phyloP scores from a whole-genome alignment of 1,140 invertebrate species.

The Cyphomyrmex costatus region DNA sequence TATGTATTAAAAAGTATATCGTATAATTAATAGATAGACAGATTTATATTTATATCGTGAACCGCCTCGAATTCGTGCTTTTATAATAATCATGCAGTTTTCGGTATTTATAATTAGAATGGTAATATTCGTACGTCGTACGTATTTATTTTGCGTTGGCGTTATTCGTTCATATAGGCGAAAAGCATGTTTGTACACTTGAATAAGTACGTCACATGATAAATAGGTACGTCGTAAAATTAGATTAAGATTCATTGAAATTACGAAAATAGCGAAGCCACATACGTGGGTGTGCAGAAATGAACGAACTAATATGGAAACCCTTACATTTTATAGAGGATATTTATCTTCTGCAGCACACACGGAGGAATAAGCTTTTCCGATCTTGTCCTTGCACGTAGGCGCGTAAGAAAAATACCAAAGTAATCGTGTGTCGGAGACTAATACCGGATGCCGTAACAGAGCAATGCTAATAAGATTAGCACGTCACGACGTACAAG shows the following conservation, averaged over 20 bases:
- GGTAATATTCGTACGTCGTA: not conserved
- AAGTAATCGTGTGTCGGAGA: not conserved
- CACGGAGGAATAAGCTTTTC: not conserved
- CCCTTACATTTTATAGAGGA: not conserved
- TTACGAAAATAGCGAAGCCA: not conserved
- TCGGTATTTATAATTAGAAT: slow-evolving; percentile 6
- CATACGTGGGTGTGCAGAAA: not conserved
- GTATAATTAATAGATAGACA: not conserved
- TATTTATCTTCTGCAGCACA: not conserved
- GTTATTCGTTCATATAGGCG: slow-evolving; percentile 1
- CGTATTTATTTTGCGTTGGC: not conserved
- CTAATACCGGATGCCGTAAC: slow-evolving; percentile 25
- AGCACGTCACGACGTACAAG: slow-evolving; percentile 29
- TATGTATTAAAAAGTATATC: not conserved
- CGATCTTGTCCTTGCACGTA: not conserved
- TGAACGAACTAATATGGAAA: not conserved
- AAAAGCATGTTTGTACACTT: slow-evolving; percentile 4
- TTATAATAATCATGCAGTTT: not conserved
- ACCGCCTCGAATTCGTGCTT: not conserved
- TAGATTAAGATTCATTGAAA: slow-evolving; percentile 1
- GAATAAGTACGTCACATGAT: too few species aligned
- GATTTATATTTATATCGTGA: not conserved
- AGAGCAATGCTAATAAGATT: slow-evolving; percentile 68
- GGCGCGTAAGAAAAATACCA: slow-evolving; percentile 21
- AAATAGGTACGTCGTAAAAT: not conserved